Conservation (phyloP, 2,113 vertebrate genomes). For the Tragelaphus strepsiceros region DNA sequence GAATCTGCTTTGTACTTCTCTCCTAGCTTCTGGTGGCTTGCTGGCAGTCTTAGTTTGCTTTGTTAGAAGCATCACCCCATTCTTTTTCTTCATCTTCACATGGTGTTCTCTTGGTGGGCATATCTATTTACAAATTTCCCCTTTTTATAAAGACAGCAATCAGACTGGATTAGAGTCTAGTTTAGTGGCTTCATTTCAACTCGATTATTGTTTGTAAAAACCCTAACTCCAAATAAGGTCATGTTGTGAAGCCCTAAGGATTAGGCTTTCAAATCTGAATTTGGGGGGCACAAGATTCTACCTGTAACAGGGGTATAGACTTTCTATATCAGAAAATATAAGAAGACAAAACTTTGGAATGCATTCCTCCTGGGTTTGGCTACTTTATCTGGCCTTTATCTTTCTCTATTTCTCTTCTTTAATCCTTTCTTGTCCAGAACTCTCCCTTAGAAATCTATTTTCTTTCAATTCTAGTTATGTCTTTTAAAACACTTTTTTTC, state of each 20-base stretch:
- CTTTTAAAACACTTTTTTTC: constrained; percentile 1
- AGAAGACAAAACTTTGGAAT: not conserved
- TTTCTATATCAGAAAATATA: not conserved
- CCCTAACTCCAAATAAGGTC: not conserved
- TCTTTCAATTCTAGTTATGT: not conserved
- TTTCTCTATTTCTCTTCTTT: not conserved
- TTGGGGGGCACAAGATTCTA: not conserved
- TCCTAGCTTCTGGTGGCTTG: not conserved
- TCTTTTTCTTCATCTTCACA: not conserved
- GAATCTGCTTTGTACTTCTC: not conserved
- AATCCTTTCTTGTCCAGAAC: not conserved
- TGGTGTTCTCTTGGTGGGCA: not conserved
- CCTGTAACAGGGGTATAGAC: not conserved
- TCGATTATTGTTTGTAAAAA: not conserved
- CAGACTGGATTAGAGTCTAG: not conserved
- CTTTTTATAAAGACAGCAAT: not conserved
- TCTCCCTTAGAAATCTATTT: not conserved
- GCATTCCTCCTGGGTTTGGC: not conserved
- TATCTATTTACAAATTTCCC: not conserved
- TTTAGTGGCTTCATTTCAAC: not conserved
- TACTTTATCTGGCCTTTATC: not conserved
- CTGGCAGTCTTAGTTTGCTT: not conserved
- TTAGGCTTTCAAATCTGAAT: not conserved
- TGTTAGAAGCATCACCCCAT: not conserved
- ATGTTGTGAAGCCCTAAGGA: not conserved